phyloP scores from a whole-genome alignment of 2,797 vertebrate species.

The Sebastes oblongus region DNA sequence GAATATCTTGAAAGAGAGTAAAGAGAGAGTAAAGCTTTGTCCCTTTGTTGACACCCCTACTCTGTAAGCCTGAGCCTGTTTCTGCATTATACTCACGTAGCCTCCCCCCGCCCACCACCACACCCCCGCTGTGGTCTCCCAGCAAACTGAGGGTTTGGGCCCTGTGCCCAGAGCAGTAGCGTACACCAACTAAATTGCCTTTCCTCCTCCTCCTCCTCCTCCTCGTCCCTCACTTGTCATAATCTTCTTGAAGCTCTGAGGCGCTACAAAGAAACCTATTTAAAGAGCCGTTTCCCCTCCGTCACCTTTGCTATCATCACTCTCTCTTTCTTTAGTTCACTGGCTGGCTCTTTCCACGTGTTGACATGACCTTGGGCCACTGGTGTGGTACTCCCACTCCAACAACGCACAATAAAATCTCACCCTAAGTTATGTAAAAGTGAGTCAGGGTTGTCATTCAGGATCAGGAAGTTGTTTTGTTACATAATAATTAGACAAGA shows the following conservation, averaged over 20 bases:
- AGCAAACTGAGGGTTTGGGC: slow-evolving; percentile 54
- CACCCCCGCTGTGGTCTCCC: slow-evolving; percentile 12
- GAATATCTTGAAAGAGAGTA: background rate
- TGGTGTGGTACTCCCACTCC: background rate
- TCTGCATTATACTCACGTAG: slow-evolving; percentile 51
- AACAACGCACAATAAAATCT: background rate
- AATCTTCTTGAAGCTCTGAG: slow-evolving; percentile 43
- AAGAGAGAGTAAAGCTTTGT: slow-evolving; percentile 5
- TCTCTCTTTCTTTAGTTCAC: slow-evolving; percentile 37
- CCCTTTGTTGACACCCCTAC: slow-evolving; percentile 22
- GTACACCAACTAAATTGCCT: slow-evolving; percentile 48
- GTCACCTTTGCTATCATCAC: slow-evolving; percentile 60
- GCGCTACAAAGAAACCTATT: slow-evolving; percentile 74
- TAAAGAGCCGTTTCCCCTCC: slow-evolving; percentile 58
- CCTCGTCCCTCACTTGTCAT: slow-evolving; percentile 28
- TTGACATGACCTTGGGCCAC: slow-evolving; percentile 33
- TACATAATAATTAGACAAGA: background rate
- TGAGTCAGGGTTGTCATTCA: background rate
- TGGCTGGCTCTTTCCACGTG: slow-evolving; percentile 3
- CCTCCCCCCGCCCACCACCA: background rate
- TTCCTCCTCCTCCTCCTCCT: background rate
- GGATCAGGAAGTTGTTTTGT: background rate
- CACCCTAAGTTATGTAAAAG: background rate
- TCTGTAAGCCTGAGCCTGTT: slow-evolving; percentile 26
- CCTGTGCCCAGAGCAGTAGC: slow-evolving; percentile 59